Base-by-base conservation (phyloP, 1,140 invertebrate species). In the Streblospio benedicti region DNA sequence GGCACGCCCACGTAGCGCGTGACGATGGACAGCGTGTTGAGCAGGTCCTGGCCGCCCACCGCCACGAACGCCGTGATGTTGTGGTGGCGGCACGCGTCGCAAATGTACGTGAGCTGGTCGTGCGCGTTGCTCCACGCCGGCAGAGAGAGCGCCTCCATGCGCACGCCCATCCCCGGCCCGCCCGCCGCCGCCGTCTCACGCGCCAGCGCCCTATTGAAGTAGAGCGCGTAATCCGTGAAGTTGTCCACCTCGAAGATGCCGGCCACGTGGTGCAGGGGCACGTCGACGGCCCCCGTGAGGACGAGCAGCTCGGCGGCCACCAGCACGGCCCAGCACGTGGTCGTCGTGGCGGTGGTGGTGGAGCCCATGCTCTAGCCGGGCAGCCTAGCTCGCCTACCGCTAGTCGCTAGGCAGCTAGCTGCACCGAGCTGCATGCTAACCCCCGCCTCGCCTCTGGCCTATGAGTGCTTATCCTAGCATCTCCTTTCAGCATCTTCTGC, bases 11-110 rank as follows among this genome's bases (percentile, higher is more conserved):
- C 28, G 4, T 53, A 51, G 4, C 49, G 33, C 9, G 38, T 50
- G 5, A 63, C 61, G 1, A 38, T 59, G 16, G 55, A 50, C 0
- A 58, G 43, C 14, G 61, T 44, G 44, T 61, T 54, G 20, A 58
- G 53, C 4, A 23, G 12, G 6, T 28, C 12, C 32, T 50, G 57
- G 18, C 45, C 57, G 31, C 47, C 61, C 4, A 63, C n/a, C 2
- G 25, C 45, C 27, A 62, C 23, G 30, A 62, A 54, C 9, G 23
- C 61, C 9, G n/a, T 63, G n/a, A 60, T 20, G 38, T 54, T 60
- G 47, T 20, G 5, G 14, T 52, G n/a, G 28, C 30, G 30, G 1
- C 59, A 9, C 2, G 30, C 31, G 14, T 35, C 18, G 57, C 61
- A 63, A n/a, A 60, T n/a, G 6, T 23, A n/a, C 32, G 20, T 5